Percentiles rank a stretch among this genome's conserved stretches.
phyloP scores from a whole-genome alignment of 2,797 vertebrate genomes.

The Sylvilagus floridanus region DNA sequence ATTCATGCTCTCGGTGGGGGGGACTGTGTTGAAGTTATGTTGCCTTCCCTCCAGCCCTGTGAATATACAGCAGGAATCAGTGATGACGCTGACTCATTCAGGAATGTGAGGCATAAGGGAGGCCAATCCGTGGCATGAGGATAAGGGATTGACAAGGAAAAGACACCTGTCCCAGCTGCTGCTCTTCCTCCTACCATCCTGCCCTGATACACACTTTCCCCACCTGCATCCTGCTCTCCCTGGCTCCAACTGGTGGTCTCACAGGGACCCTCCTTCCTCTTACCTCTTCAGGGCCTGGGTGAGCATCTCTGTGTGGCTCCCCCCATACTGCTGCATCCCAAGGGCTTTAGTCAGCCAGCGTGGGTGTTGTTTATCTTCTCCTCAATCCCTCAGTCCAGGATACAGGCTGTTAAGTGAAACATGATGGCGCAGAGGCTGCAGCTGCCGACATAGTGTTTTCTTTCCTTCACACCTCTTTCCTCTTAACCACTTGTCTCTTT shows the following conservation, averaged over 20 bases:
- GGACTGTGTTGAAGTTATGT: neutral
- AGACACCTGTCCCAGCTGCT: neutral
- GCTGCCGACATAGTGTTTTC: conserved; percentile 50
- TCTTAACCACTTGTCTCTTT: conserved; percentile 56
- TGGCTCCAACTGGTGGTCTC: neutral
- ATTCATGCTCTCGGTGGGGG: neutral
- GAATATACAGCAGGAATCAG: neutral
- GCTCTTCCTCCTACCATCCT: neutral
- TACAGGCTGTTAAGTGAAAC: conserved; percentile 46
- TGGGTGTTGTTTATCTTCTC: conserved; percentile 69
- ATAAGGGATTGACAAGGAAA: neutral
- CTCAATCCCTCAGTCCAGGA: conserved; percentile 8
- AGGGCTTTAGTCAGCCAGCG: conserved; percentile 60
- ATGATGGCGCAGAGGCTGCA: neutral
- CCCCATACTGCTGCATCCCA: neutral
- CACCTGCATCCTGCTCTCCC: neutral
- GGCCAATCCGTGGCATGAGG: neutral
- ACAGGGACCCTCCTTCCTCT: neutral
- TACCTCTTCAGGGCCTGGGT: neutral
- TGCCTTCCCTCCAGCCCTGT: neutral
- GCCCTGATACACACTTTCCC: neutral
- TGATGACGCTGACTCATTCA: conserved; percentile 38
- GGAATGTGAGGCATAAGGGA: neutral
- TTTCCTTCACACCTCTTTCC: conserved; percentile 74
- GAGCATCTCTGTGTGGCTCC: neutral